Evolutionary conservation across 2,797 vertebrate genomes (phyloP).

Genomic region (Paramormyrops hopkinsi): DNA sequence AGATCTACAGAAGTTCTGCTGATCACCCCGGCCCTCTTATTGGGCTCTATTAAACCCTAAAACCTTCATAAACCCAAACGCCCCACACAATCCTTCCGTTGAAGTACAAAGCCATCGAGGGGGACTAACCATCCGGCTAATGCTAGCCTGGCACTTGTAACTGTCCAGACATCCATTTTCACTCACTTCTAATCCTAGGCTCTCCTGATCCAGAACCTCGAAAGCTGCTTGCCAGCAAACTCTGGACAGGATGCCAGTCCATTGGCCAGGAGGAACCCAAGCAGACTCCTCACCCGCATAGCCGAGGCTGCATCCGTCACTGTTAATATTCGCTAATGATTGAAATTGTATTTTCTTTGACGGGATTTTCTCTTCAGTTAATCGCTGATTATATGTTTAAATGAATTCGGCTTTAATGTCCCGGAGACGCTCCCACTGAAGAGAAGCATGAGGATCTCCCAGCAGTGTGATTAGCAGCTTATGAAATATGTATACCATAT

Average conservation of each 20-base stretch:
- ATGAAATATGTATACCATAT: not conserved
- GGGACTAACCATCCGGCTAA: not conserved
- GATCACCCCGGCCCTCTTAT: not conserved
- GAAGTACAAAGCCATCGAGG: not conserved
- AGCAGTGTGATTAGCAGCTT: not conserved
- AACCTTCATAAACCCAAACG: not conserved
- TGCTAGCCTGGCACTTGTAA: not conserved
- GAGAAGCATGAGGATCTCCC: not conserved
- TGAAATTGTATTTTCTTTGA: not conserved
- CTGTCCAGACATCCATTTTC: not conserved
- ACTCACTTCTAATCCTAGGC: not conserved
- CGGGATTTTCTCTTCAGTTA: not conserved
- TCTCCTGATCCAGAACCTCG: not conserved
- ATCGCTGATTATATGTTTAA: constrained; percentile 11
- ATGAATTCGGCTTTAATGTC: not conserved
- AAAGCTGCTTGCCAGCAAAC: not conserved
- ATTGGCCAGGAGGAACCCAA: not conserved
- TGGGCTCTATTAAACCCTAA: not conserved
- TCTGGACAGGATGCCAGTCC: not conserved
- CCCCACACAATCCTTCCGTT: not conserved
- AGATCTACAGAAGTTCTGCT: not conserved
- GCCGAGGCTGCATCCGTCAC: not conserved
- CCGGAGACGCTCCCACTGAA: not conserved
- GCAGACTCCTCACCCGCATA: not conserved
- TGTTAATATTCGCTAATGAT: not conserved